Percentiles rank a stretch among this genome's conserved stretches.
These are phyloP conservation scores for Brachynemurus nebulosus DNA, from an alignment of 2,888 invertebrate species.

Conservation along the genomic window DNA sequence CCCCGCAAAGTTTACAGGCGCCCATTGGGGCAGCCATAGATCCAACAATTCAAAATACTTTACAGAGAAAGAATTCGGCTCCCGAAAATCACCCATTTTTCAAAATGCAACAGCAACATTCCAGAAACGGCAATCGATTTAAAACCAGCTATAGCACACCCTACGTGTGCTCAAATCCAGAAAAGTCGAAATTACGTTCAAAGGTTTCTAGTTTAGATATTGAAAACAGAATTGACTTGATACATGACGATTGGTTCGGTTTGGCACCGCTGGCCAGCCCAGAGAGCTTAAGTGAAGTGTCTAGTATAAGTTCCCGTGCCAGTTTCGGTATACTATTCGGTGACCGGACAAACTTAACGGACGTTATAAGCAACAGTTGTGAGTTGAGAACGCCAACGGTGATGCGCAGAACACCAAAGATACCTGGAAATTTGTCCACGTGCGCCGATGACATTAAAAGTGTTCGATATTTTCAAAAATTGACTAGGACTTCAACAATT, in stretches of 20 bases:
- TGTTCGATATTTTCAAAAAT: slow-evolving; percentile 38
- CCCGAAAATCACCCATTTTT: background rate
- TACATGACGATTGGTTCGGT: slow-evolving; percentile 51
- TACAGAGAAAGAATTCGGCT: background rate
- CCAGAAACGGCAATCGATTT: background rate
- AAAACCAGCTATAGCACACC: background rate
- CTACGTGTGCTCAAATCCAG: slow-evolving; percentile 6
- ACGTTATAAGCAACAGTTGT: slow-evolving; percentile 26
- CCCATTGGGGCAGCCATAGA: background rate
- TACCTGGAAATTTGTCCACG: slow-evolving; percentile 46
- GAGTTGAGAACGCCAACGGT: slow-evolving; percentile 40
- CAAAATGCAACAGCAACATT: too few species aligned
- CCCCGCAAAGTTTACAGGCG: slow-evolving; percentile 7
- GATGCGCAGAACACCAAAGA: slow-evolving; percentile 50
- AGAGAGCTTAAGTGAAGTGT: slow-evolving; percentile 69
- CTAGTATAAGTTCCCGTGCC: slow-evolving; percentile 56
- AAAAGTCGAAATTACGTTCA: slow-evolving; percentile 4
- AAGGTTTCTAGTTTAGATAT: slow-evolving; percentile 23
- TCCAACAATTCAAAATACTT: background rate
- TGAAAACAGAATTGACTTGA: slow-evolving; percentile 32
- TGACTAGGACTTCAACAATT: slow-evolving; percentile 35
- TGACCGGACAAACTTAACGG: slow-evolving; percentile 16
- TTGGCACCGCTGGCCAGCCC: slow-evolving; percentile 70
- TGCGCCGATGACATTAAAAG: slow-evolving; percentile 51
- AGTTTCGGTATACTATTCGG: slow-evolving; percentile 37